Conservation (phyloP, 2,113 vertebrate species). For the Alectura lathami region DNA sequence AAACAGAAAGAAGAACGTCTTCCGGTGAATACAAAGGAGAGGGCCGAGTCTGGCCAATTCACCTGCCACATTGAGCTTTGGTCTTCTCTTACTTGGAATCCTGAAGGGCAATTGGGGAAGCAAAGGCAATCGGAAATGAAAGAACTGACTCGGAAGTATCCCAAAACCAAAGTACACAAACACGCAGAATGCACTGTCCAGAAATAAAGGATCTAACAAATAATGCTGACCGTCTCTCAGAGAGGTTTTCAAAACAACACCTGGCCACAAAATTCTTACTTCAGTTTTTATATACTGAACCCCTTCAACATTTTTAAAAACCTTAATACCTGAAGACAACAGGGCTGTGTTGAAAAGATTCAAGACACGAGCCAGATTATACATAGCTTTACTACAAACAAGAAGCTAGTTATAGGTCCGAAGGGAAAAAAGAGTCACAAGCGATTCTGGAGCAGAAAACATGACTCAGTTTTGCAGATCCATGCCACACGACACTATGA, state of each 20-base stretch:
- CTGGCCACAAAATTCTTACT: background rate
- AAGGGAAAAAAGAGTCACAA: background rate
- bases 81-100: slow-evolving; percentile 2
- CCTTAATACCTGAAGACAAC: background rate
- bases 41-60: slow-evolving; percentile 75
- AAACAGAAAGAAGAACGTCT: slow-evolving; percentile 82
- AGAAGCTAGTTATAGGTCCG: background rate
- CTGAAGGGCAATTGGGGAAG: slow-evolving; percentile 11
- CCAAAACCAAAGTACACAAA: background rate
- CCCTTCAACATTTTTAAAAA: background rate
- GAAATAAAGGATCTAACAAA: background rate
- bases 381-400: background rate
- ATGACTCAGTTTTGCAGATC: background rate
- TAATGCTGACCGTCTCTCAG: background rate
- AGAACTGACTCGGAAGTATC: background rate
- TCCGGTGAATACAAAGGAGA: slow-evolving; percentile 74
- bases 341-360: background rate
- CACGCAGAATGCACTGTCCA: background rate
- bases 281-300: background rate
- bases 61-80: slow-evolving; percentile 72
- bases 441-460: background rate
- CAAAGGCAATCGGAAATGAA: background rate
- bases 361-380: background rate
- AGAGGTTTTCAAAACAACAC: background rate
- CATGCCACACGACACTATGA: background rate